Conservation (phyloP, 2,888 invertebrate species). For the Beris chalybata region DNA sequence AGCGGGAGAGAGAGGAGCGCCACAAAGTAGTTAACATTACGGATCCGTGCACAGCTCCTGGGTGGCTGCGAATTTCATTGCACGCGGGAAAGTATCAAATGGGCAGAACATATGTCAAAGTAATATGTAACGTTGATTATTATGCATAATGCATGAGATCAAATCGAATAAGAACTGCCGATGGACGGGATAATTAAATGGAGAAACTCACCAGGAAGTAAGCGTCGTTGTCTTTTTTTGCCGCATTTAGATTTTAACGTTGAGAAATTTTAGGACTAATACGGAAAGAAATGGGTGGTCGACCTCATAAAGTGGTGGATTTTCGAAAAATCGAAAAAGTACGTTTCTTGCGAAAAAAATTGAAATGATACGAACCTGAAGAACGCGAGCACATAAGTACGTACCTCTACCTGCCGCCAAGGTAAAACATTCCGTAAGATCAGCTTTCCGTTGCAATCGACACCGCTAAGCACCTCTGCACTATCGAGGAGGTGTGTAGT, state of each 20-base stretch:
- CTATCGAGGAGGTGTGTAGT: constrained; percentile 20
- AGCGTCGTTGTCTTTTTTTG: constrained; percentile 1
- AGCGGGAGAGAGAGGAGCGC: not conserved
- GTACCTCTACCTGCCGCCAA: too few species aligned
- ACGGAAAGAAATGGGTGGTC: not conserved
- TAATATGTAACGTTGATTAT: constrained; percentile 30
- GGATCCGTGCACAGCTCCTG: constrained; percentile 25
- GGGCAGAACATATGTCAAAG: constrained; percentile 33
- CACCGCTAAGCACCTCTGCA: not conserved
- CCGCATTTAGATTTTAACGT: constrained; percentile 13
- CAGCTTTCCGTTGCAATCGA: constrained; percentile 3
- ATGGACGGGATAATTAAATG: constrained; percentile 32
- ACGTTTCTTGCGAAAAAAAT: too few species aligned
- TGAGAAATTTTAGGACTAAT: not conserved
- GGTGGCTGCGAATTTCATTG: constrained; percentile 26
- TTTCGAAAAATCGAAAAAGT: too few species aligned
- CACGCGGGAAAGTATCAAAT: constrained; percentile 32
- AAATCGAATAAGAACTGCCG: constrained; percentile 30
- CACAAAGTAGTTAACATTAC: constrained; percentile 22
- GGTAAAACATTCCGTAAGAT: not conserved
- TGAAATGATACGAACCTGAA: too few species aligned
- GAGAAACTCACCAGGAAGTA: constrained; percentile 30
- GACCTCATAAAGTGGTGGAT: too few species aligned
- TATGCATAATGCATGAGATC: constrained; percentile 33
- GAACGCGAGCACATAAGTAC: too few species aligned